Conservation (phyloP, 2,113 vertebrate genomes). For the Campylomormyrus numenius region DNA sequence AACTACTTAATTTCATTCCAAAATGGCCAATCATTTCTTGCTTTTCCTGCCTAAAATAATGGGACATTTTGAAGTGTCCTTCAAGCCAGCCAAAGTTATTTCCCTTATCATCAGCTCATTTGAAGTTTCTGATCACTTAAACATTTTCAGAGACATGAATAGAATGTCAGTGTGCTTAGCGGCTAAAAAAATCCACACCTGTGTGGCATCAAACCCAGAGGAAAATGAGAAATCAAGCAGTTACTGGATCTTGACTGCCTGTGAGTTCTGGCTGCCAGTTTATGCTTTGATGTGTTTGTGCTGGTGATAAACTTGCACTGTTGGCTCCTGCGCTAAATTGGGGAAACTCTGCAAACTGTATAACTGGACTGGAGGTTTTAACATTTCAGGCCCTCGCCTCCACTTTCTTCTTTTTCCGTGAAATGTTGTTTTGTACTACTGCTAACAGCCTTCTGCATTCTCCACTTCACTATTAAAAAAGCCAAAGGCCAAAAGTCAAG, state of each 20-base stretch:
- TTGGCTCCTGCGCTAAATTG: background rate
- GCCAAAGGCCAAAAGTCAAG: background rate
- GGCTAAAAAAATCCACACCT: background rate
- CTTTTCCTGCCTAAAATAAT: slow-evolving; percentile 17
- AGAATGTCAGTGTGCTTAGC: background rate
- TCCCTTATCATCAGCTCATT: background rate
- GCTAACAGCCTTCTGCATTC: no score
- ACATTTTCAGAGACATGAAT: background rate
- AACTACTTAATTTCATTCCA: slow-evolving; percentile 9
- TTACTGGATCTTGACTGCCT: background rate
- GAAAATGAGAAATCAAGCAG: background rate
- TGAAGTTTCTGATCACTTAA: background rate
- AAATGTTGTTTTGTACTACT: background rate
- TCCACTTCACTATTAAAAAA: background rate
- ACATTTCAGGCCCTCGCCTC: slow-evolving; percentile 10
- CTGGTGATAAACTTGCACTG: slow-evolving; percentile 1
- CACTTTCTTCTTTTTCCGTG: background rate
- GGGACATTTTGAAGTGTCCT: background rate
- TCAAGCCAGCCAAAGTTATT: background rate
- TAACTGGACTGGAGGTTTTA: background rate
- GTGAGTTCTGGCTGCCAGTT: slow-evolving; percentile 26
- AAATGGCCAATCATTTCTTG: background rate
- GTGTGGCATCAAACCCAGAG: background rate
- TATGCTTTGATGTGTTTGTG: slow-evolving; percentile 4
- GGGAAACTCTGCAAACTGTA: background rate